Evolutionary conservation across 2,797 vertebrate genomes (phyloP).

Genomic region (Phrynocephalus forsythii): DNA sequence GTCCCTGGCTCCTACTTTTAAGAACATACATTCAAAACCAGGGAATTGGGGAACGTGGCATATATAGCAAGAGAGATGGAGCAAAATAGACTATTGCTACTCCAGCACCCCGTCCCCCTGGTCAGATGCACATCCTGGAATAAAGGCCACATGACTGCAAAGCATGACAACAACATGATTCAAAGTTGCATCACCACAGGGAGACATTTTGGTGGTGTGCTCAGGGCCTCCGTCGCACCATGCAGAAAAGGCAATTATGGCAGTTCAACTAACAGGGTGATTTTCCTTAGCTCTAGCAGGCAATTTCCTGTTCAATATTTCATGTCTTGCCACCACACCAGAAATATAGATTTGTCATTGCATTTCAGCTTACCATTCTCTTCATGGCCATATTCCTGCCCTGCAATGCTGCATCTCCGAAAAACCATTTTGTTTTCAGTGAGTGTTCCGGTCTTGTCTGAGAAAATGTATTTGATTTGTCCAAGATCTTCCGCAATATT

Average conservation of each 20-base stretch:
- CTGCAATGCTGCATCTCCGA: conserved; percentile 90
- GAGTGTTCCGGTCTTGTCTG: conserved; percentile 97
- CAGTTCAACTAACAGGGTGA: no score
- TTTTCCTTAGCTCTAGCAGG: not conserved
- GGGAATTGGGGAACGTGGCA: no score
- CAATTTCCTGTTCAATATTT: not conserved
- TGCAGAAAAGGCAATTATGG: not conserved
- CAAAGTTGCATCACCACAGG: no score
- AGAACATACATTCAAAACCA: no score
- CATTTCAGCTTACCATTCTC: conserved; percentile 86
- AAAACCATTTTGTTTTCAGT: conserved; percentile 99
- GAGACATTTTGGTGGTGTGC: no score
- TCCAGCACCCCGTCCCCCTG: no score
- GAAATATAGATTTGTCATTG: not conserved
- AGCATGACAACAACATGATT: no score
- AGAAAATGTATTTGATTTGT: conserved; percentile 94
- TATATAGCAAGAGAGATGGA: no score
- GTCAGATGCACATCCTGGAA: no score
- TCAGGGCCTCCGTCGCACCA: not conserved
- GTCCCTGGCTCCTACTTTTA: no score
- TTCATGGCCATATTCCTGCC: conserved; percentile 90
- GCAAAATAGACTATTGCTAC: no score
- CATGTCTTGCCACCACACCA: conserved; percentile 20
- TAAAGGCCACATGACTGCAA: no score
- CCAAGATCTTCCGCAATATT: conserved; percentile 96